Conservation (phyloP, 2,113 vertebrate species). For the Cephalopterus ornatus region DNA sequence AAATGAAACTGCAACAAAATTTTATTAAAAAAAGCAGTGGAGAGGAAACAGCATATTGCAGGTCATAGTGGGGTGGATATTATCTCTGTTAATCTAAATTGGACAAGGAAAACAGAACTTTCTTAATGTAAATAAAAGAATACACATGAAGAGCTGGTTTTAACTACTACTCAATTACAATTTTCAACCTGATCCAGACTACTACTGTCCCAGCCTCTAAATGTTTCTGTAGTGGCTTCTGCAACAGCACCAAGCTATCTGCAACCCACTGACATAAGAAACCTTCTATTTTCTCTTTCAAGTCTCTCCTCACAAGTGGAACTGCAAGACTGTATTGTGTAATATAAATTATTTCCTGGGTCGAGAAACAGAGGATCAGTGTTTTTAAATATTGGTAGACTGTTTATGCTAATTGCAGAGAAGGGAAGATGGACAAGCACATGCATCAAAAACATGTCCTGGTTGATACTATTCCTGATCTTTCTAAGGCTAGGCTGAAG, state of each 20-base stretch:
- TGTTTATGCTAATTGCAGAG: background rate
- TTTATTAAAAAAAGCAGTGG: background rate
- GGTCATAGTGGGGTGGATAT: background rate
- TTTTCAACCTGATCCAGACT: background rate
- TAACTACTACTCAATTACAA: background rate
- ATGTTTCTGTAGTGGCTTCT: background rate
- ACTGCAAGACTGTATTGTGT: background rate
- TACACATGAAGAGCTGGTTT: background rate
- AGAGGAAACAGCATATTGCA: background rate
- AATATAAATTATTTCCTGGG: background rate
- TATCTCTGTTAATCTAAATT: background rate
- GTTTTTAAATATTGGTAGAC: background rate
- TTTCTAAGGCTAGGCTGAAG: background rate
- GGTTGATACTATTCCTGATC: background rate
- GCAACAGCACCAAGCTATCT: background rate
- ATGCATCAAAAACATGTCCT: background rate
- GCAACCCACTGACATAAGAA: background rate
- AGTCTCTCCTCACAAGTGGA: background rate
- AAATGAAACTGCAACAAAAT: background rate
- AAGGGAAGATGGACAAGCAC: background rate
- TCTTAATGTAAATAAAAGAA: background rate
- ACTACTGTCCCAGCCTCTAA: background rate
- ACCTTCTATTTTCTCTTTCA: background rate
- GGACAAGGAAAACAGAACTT: background rate
- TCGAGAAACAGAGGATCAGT: background rate